Evolutionary conservation across 1,140 invertebrate species (phyloP).

Genomic region (Pemphigus obesinymphae): DNA sequence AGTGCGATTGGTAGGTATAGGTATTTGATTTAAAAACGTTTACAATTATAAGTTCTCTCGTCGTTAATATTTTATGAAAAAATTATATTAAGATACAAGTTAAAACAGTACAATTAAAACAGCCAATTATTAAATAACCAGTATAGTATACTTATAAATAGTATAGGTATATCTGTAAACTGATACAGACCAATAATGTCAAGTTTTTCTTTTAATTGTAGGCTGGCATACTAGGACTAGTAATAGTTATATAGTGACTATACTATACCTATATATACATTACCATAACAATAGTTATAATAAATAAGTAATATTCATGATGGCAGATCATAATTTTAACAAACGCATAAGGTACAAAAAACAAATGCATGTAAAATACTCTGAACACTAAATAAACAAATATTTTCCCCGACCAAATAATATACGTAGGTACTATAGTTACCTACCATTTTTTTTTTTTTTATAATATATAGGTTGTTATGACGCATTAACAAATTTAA

Average conservation of each 20-base stretch:
- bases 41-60: too few species aligned
- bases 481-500: too few species aligned
- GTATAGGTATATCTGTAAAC: background rate
- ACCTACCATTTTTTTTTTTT: too few species aligned
- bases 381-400: background rate
- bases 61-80: too few species aligned
- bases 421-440: too few species aligned
- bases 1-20: too few species aligned
- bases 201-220: background rate
- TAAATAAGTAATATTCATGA: background rate
- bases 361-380: background rate
- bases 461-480: too few species aligned
- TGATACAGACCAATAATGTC: background rate
- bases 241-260: background rate
- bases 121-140: too few species aligned
- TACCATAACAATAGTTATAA: background rate
- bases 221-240: too few species aligned
- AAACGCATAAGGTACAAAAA: background rate
- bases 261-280: background rate
- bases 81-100: too few species aligned
- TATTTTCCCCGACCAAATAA: background rate
- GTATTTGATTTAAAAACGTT: too few species aligned
- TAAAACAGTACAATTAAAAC: too few species aligned
- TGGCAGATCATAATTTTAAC: background rate
- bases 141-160: background rate